Evolutionary conservation across 1,140 invertebrate species (phyloP).

Genomic region (Orussus abietinus): DNA sequence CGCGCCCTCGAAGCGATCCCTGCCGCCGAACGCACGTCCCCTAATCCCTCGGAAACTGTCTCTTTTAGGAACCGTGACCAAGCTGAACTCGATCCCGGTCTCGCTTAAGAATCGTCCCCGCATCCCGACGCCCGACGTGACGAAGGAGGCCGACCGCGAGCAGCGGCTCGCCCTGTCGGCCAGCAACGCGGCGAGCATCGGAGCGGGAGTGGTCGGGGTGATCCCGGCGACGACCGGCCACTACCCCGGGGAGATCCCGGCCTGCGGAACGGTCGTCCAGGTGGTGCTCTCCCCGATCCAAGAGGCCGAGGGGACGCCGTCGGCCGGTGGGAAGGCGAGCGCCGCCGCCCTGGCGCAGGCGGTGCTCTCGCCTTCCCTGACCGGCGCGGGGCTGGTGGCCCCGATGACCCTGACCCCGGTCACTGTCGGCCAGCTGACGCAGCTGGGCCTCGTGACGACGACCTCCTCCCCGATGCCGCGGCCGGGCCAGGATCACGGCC

Average conservation of each 20-base stretch:
- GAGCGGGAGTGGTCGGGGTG: constrained; percentile 62
- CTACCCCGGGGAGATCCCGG: constrained; percentile 63
- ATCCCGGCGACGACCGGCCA: constrained; percentile 51
- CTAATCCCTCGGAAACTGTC: too few relatives aligned
- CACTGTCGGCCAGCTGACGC: constrained; percentile 46
- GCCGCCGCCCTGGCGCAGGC: constrained; percentile 69
- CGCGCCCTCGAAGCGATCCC: too few relatives aligned
- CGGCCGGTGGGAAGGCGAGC: constrained; percentile 63
- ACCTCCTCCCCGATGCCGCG: constrained; percentile 26
- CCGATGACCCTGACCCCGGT: constrained; percentile 58
- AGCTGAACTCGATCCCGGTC: constrained; percentile 63
- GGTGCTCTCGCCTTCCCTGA: constrained; percentile 60
- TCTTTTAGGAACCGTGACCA: constrained; percentile 59
- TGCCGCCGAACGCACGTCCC: too few relatives aligned
- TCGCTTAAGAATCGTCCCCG: constrained; percentile 72
- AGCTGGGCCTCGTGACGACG: constrained; percentile 43
- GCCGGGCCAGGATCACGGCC: constrained; percentile 10
- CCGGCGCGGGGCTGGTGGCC: constrained; percentile 56
- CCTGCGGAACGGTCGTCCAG: too few relatives aligned
- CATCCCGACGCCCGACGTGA: constrained; percentile 81
- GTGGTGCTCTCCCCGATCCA: constrained; percentile 76
- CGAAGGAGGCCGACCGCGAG: constrained; percentile 72
- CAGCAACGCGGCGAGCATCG: constrained; percentile 52
- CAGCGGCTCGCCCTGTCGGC: constrained; percentile 57
- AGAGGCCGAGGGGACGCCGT: constrained; percentile 63